A percentile compares a stretch with the other conserved stretches of the same genome.
Evolutionary conservation across 2,113 vertebrate genomes (phyloP).

Genomic region (Erpornis zantholeuca): DNA sequence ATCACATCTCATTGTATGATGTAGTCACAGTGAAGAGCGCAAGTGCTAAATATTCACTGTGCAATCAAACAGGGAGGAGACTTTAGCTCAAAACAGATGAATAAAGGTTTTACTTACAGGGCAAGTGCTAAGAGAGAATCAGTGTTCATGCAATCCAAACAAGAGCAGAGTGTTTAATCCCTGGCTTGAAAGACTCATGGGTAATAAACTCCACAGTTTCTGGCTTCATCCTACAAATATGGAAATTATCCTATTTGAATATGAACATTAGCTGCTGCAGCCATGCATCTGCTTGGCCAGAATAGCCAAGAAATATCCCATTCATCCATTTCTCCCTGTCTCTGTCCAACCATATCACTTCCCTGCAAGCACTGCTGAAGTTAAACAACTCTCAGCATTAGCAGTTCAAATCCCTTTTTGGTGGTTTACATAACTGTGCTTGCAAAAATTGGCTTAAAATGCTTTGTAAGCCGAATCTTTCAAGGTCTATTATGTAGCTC

Average conservation of each 20-base stretch:
- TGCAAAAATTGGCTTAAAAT: slow-evolving; percentile 22
- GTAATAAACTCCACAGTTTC: neutral
- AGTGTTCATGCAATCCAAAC: neutral
- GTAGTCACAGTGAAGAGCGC: neutral
- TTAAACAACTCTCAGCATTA: neutral
- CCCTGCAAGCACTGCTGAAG: neutral
- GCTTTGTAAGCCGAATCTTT: neutral
- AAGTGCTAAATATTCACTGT: neutral
- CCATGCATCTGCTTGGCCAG: neutral
- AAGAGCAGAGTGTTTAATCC: neutral
- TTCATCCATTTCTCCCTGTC: neutral
- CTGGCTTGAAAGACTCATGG: neutral
- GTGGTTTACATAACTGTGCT: neutral
- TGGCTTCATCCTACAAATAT: neutral
- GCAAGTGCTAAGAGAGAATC: neutral
- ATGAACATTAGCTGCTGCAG: neutral
- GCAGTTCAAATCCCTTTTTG: neutral
- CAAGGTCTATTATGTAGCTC: neutral
- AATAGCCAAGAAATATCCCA: neutral
- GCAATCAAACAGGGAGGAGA: neutral
- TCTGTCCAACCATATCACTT: neutral
- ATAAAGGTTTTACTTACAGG: neutral
- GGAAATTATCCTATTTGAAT: neutral
- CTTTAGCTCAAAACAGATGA: neutral
- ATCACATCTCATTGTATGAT: neutral